Percentiles rank a stretch among this genome's conserved stretches.
These are phyloP conservation scores for Macaria liturata DNA, from an alignment of 2,888 invertebrate genomes.

Conservation along the genomic window DNA sequence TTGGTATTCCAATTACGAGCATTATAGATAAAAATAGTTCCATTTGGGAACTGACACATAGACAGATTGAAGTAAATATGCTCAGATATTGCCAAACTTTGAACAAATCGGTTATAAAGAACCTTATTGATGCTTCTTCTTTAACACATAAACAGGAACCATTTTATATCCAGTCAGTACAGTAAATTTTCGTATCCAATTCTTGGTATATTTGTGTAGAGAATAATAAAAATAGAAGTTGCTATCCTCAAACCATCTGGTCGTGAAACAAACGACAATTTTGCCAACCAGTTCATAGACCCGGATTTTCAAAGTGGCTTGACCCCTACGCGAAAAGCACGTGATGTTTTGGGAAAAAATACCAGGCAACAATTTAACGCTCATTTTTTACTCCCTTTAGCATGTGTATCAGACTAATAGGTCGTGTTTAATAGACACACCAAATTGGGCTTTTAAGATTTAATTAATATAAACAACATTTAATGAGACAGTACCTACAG, in stretches of 20 bases:
- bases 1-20: too few species aligned
- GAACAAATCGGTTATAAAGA: too few species aligned
- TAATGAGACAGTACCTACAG: conserved; percentile 12
- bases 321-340: conserved; percentile 39
- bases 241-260: conserved; percentile 9
- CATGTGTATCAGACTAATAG: conserved; percentile 1
- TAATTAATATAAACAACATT: conserved; percentile 11
- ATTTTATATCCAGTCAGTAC: too few species aligned
- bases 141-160: too few species aligned
- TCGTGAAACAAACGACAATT: conserved; percentile 24
- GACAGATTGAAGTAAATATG: too few species aligned
- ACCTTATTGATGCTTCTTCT: too few species aligned
- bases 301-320: conserved; percentile 56
- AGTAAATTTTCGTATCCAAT: too few species aligned
- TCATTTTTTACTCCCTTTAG: conserved; percentile 13
- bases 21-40: too few species aligned
- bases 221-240: neutral
- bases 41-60: too few species aligned
- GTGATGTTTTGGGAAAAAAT: conserved; percentile 15
- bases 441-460: conserved; percentile 5
- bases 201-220: too few species aligned
- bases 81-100: too few species aligned
- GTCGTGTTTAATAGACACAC: neutral
- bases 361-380: neutral
- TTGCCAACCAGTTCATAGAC: conserved; percentile 54